These are phyloP conservation scores for Tetrao urogallus DNA, from an alignment of 2,113 vertebrate species.

Conservation along the genomic window DNA sequence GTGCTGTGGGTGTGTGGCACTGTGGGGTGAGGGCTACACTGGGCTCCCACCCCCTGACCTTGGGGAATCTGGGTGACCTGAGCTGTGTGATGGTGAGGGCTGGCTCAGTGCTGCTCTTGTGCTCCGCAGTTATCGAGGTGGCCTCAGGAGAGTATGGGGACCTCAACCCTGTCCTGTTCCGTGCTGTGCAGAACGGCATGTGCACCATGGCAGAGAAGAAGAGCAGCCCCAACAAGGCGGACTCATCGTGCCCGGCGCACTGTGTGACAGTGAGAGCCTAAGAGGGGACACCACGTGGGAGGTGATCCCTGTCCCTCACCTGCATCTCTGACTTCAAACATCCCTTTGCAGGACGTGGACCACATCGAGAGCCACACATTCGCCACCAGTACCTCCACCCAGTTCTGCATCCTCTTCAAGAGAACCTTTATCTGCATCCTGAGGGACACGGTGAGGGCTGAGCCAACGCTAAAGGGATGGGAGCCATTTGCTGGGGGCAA, in stretches of 20 bases:
- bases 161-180: constrained; percentile 94
- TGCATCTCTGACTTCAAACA: rapidly evolving
- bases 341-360: constrained; percentile 80
- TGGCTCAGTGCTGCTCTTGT: neutral
- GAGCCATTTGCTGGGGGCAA: neutral
- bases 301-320: neutral
- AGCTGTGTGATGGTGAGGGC: neutral
- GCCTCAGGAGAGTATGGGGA: constrained; percentile 97
- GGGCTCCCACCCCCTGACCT: neutral
- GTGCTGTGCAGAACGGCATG: constrained; percentile 93
- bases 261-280: constrained; percentile 82
- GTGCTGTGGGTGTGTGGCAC: neutral
- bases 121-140: constrained; percentile 92
- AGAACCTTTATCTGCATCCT: constrained; percentile 94
- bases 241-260: constrained; percentile 80
- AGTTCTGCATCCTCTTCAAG: constrained; percentile 98
- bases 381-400: constrained; percentile 92
- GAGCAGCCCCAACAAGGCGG: constrained; percentile 85
- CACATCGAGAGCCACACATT: constrained; percentile 95
- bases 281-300: rapidly evolving
- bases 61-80: rapidly evolving
- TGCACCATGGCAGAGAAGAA: constrained; percentile 91
- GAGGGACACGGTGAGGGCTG: constrained; percentile 88
- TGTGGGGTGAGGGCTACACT: neutral
- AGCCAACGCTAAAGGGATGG: neutral